phyloP scores from a whole-genome alignment of 37 sponge, comb jelly and placozoan species.

The Beroe ovata region DNA sequence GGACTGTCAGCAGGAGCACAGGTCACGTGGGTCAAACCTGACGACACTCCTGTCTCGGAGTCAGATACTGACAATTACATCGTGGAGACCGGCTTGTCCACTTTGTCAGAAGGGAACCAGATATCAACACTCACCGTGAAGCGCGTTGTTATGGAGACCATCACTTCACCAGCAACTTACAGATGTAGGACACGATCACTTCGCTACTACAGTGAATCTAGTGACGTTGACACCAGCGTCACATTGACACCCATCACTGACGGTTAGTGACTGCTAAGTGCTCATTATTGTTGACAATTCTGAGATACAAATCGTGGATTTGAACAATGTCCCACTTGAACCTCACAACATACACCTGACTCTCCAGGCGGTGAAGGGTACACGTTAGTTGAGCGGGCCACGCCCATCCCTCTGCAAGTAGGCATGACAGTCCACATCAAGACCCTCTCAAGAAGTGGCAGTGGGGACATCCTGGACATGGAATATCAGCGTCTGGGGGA shows the following conservation, averaged over 20 bases:
- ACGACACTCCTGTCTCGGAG: background rate
- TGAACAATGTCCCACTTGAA: too few species aligned
- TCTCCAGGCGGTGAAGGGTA: background rate
- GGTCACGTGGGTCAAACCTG: background rate
- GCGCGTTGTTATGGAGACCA: background rate
- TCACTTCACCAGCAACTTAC: background rate
- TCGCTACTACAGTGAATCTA: background rate
- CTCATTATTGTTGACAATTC: too few species aligned
- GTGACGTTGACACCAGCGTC: background rate
- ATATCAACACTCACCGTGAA: background rate
- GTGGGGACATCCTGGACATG: background rate
- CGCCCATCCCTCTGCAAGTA: background rate
- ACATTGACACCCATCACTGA: background rate
- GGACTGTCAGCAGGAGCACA: background rate
- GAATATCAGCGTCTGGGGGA: background rate
- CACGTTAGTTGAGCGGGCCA: background rate
- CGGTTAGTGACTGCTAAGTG: background rate
- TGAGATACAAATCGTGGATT: too few species aligned
- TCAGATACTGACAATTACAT: background rate
- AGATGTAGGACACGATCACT: background rate
- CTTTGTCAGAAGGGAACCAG: background rate
- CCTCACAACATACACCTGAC: too few species aligned
- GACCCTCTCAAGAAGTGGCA: background rate
- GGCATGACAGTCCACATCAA: background rate
- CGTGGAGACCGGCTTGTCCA: background rate